A percentile compares a stretch with the other conserved stretches of the same genome.
These are phyloP conservation scores for Hoplodrina ambigua DNA, from an alignment of 2,888 invertebrate genomes.

Conservation along the genomic window DNA sequence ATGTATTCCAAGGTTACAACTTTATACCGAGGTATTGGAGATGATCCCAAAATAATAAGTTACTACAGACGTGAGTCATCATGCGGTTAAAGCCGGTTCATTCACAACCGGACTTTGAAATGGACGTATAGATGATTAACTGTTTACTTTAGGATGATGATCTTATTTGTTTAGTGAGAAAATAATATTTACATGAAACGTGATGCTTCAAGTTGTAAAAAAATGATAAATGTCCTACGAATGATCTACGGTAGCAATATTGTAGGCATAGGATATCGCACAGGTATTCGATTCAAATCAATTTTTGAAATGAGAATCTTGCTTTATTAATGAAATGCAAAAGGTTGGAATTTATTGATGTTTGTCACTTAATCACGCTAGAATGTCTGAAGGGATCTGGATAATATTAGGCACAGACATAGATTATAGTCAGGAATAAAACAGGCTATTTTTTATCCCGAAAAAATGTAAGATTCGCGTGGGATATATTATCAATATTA, in stretches of 20 bases:
- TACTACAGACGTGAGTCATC: constrained; percentile 62
- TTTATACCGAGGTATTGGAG: constrained; percentile 36
- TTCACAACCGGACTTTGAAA: constrained; percentile 58
- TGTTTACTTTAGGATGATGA: constrained; percentile 30
- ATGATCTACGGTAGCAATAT: background rate
- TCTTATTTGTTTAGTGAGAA: constrained; percentile 10
- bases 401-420: no score
- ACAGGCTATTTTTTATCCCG: no score
- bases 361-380: no score
- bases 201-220: constrained; percentile 1
- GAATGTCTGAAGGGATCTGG: no score
- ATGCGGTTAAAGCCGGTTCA: constrained; percentile 36
- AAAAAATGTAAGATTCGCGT: no score
- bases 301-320: no score
- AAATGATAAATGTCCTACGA: background rate
- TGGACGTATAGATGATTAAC: constrained; percentile 16
- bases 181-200: background rate
- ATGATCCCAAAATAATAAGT: constrained; percentile 61
- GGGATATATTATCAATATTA: no score
- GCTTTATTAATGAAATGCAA: no score
- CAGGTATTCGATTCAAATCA: no score
- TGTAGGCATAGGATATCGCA: background rate
- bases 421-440: no score
- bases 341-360: no score
- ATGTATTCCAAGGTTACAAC: constrained; percentile 52